Evolutionary conservation across 2,888 invertebrate genomes (phyloP).

Genomic region (Emesis castigata): DNA sequence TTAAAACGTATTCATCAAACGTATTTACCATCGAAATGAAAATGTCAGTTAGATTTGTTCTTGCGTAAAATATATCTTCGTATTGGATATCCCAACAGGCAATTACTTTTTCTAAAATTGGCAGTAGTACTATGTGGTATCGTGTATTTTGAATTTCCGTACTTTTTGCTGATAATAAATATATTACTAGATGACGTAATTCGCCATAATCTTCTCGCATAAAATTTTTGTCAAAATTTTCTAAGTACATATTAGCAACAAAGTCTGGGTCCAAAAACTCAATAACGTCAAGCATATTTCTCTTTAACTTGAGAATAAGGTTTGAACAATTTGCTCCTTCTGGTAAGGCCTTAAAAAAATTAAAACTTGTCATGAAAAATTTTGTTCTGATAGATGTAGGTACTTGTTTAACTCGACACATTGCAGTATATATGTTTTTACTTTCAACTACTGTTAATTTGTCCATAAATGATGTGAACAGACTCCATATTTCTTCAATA

Average conservation of each 20-base stretch:
- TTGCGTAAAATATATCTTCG: conserved; percentile 61
- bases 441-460: conserved; percentile 76
- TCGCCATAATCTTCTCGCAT: conserved; percentile 42
- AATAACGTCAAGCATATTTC: conserved; percentile 58
- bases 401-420: conserved; percentile 70
- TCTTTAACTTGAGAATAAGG: conserved; percentile 61
- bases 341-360: conserved; percentile 72
- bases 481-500: conserved; percentile 72
- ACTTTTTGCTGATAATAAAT: conserved; percentile 72
- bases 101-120: conserved; percentile 72
- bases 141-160: conserved; percentile 72
- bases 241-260: conserved; percentile 48
- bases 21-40: conserved; percentile 66
- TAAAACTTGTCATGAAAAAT: conserved; percentile 75
- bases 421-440: conserved; percentile 73
- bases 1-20: conserved; percentile 59
- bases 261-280: not conserved
- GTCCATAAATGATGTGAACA: conserved; percentile 75
- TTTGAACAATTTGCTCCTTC: conserved; percentile 56
- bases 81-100: conserved; percentile 69
- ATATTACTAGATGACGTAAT: conserved; percentile 70
- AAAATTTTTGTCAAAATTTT: conserved; percentile 70
- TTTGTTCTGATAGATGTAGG: conserved; percentile 72
- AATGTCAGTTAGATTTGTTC: conserved; percentile 68
- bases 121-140: conserved; percentile 73